Conservation (phyloP, 37 sponge, comb jelly and placozoan genomes). For the Eunapius fragilis region DNA sequence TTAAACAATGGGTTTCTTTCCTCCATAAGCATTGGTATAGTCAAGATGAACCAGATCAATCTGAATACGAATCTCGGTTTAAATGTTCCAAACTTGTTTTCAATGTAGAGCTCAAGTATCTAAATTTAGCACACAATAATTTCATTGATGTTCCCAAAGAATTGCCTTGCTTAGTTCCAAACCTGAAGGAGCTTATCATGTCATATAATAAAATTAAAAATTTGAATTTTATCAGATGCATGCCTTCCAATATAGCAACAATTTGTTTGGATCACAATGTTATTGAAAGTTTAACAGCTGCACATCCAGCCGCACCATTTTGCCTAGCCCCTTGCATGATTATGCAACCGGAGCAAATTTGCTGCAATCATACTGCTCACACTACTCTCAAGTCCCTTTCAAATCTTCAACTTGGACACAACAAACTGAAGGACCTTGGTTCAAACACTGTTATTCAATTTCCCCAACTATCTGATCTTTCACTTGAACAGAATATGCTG, state of each 20-base stretch:
- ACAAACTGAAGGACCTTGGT: conserved; percentile 29
- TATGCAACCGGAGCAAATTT: not conserved
- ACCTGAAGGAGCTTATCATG: conserved; percentile 57
- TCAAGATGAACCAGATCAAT: not conserved
- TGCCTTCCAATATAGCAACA: conserved; percentile 22
- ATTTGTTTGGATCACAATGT: conserved; percentile 33
- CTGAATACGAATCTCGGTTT: not conserved
- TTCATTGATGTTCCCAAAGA: conserved; percentile 71
- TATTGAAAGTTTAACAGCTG: not conserved
- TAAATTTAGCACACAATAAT: conserved; percentile 68
- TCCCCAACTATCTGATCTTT: conserved; percentile 61
- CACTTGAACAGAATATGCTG: conserved; percentile 45
- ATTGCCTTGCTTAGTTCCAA: conserved; percentile 74
- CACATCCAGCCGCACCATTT: too few relatives aligned
- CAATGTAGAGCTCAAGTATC: not conserved
- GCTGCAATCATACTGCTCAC: conserved; percentile 60
- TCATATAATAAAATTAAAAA: conserved; percentile 18
- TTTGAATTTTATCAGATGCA: conserved; percentile 39
- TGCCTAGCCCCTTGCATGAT: conserved; percentile 11
- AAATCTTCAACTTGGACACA: conserved; percentile 48
- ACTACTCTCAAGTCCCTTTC: conserved; percentile 30
- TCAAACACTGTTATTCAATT: conserved; percentile 23
- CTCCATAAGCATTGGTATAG: not conserved
- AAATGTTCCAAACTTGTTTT: not conserved
- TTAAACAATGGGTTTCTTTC: not conserved